Evolutionary conservation across 2,888 invertebrate species (phyloP), one percentile per base, ranked within the genome.

Genomic region (Ophonus ardosiacus): DNA sequence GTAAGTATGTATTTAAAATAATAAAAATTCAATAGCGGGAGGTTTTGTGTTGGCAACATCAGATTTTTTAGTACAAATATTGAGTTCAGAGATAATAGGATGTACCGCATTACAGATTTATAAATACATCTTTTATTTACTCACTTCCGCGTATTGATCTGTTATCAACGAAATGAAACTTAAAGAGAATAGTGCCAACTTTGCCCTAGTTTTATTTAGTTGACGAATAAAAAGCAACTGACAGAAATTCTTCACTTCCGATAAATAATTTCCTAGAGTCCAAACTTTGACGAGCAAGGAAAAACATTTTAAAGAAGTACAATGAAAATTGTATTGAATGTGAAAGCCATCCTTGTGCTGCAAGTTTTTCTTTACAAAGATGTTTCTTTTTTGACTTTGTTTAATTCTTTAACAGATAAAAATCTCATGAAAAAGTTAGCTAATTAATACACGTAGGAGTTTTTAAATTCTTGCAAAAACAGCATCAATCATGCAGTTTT

Each of bases 391-490:
- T 31, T 31, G 31, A 31, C 31, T 31, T 31, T 31, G 31, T 31
- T 18, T 59, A 59, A 59, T 59, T 59, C 59, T 18, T 59, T 68
- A 40, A 31, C 31, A 68, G 40, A 40, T 68, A 57, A 78, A 31
- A 56, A 78, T 59, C 24, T 78, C 31, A 18, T 21, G 15, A 24
- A 40, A 80, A 80, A 61, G 38, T 80, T 40, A 4, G 80, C 38
- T 31, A 80, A 80, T 78, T 78, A 78, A 61, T 61, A 80, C 38
- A 18, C 38, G 13, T 59, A 21, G 59, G 31, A 31, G 24, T 80
- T 80, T 76, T 38, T n/a, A 80, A 80, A 61, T 80, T 80, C 59
- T 61, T 80, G 18, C 61, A 40, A 61, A 80, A 80, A 80, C 80
- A 24, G 24, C 65, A 81, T 81, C 24, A 40, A 81, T 81, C 81